These are phyloP conservation scores for Centropristis striata DNA, from an alignment of 2,113 vertebrate species.

Conservation along the genomic window DNA sequence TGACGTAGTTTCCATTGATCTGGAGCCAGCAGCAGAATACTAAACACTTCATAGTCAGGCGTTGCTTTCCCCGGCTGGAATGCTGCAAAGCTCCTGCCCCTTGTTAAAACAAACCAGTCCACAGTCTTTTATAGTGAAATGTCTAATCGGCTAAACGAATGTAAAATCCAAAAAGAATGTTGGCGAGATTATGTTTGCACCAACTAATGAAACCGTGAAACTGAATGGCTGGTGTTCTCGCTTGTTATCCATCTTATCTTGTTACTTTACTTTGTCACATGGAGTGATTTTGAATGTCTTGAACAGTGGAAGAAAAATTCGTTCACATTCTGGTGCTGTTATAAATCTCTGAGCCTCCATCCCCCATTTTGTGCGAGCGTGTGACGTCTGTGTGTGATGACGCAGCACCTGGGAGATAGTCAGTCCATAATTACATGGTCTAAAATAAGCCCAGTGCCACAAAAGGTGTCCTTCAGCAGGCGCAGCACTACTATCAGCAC, in stretches of 20 bases:
- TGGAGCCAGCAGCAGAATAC: constrained; percentile 70
- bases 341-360: constrained; percentile 2
- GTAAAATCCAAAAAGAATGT: constrained; percentile 35
- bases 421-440: constrained; percentile 72
- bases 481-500: constrained; percentile 64
- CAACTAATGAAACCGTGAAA: neutral
- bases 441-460: constrained; percentile 77
- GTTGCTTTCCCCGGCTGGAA: constrained; percentile 27
- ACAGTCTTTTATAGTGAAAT: neutral
- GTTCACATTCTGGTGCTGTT: constrained; percentile 19
- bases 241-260: constrained; percentile 24
- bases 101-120: neutral
- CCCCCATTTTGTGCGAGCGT: constrained; percentile 49
- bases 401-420: constrained; percentile 73
- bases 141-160: neutral
- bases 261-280: neutral
- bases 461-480: constrained; percentile 80
- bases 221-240: neutral
- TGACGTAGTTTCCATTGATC: constrained; percentile 76
- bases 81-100: constrained; percentile 35
- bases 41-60: constrained; percentile 51
- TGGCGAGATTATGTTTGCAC: constrained; percentile 34
- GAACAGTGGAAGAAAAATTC: neutral
- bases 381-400: constrained; percentile 75
- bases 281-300: neutral